These are phyloP conservation scores for Erebia aethiops DNA, from an alignment of 2,888 invertebrate species.

Conservation along the genomic window DNA sequence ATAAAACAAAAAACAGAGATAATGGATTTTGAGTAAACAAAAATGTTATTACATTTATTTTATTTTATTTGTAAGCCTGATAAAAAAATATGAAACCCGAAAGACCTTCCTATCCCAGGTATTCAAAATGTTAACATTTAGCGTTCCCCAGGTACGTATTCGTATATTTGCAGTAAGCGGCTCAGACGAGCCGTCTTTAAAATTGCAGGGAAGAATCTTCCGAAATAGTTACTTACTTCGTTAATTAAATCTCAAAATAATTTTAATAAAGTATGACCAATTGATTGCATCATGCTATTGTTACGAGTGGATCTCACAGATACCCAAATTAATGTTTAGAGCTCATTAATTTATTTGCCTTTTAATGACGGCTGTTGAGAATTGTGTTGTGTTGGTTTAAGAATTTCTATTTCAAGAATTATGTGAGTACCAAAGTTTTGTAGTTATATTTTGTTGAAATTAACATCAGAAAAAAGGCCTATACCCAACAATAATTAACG, in stretches of 20 bases:
- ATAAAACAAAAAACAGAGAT: conserved; percentile 12
- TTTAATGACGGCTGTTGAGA: not conserved
- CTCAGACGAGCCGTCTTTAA: not conserved
- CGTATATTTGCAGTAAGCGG: not conserved
- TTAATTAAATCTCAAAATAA: not conserved
- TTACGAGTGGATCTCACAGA: not conserved
- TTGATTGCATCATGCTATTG: conserved; percentile 11
- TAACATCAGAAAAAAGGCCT: no score
- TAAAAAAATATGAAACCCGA: not conserved
- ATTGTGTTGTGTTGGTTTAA: not conserved
- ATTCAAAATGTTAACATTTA: not conserved
- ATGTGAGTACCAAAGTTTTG: no score
- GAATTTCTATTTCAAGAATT: not conserved
- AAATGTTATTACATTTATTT: conserved; percentile 16
- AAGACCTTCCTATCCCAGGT: not conserved
- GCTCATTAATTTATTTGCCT: not conserved
- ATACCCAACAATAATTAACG: no score
- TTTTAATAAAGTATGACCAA: not conserved
- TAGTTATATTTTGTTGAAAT: not conserved
- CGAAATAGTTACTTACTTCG: not conserved
- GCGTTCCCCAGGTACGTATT: not conserved
- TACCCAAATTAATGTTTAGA: not conserved
- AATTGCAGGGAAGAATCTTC: not conserved
- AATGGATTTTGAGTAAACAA: conserved; percentile 13
- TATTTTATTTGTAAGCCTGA: not conserved